These are phyloP conservation scores for Leptinotarsa defecta DNA, from an alignment of 1,140 invertebrate genomes.

Conservation along the genomic window DNA sequence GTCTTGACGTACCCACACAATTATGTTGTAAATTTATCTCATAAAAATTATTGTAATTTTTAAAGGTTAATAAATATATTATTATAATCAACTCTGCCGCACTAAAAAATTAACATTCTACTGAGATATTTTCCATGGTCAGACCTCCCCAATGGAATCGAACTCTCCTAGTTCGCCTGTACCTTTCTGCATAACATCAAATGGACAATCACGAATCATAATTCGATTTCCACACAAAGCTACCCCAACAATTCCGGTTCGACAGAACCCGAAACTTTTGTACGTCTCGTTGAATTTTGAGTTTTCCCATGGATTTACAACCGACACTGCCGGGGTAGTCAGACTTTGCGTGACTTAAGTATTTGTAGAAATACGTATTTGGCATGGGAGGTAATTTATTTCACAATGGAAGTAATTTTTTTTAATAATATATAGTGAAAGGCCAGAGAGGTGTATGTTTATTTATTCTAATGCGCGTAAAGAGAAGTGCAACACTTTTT, in stretches of 20 bases:
- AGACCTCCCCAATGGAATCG: neutral
- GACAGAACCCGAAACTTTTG: neutral
- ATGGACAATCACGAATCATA: neutral
- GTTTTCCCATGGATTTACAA: neutral
- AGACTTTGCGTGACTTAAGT: neutral
- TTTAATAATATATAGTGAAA: slow-evolving; percentile 4
- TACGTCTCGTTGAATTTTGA: neutral
- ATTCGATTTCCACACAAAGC: neutral
- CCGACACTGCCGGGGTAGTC: neutral
- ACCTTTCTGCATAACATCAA: neutral
- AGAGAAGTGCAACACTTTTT: neutral
- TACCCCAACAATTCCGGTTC: neutral
- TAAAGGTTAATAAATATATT: no score
- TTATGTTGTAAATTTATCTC: no score
- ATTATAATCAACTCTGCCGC: no score
- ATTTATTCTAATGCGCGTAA: neutral
- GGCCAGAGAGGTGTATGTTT: neutral
- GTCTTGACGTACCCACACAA: no score
- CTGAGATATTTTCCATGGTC: neutral
- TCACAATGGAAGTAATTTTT: slow-evolving; percentile 5
- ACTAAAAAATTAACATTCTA: neutral
- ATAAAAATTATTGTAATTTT: no score
- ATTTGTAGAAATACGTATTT: neutral
- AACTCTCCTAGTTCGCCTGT: neutral
- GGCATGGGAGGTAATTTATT: slow-evolving; percentile 5